Base-by-base conservation (phyloP, 2,797 vertebrate genomes). In the Momotus momota region DNA sequence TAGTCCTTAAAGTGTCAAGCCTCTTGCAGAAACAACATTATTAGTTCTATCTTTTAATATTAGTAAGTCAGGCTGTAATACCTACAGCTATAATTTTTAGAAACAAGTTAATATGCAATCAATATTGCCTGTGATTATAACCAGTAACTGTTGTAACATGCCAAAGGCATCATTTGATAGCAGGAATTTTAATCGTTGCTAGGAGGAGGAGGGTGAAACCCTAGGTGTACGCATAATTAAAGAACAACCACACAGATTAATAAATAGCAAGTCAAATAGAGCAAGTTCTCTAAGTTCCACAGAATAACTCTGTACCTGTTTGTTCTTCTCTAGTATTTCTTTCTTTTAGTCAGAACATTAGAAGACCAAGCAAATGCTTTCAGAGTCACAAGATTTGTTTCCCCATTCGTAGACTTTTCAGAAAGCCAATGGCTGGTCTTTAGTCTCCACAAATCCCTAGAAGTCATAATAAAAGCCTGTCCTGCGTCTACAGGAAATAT, bases 61-160 rank as follows among this genome's bases (percentile, higher is more conserved):
- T 77, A 82, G 73, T 62, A 86, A 87, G 2, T 74, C 18, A 46
- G 13, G 9, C 16, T 67, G 9, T 45, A 72, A 64, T 77, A 88
- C 45, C 55, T 74, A 71, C 8, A 55, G 4, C 8, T 61, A 60
- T 35, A 58, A 35, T 29, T 86, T 61, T 81, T 69, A 83, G 45
- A 62, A 93, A 67, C 18, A 90, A 90, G 66, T 55, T 82, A 55
- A 88, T 91, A 94, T 90, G 10, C 35, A 83, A 72, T 64, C 52
- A 74, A 1, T 45, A 46, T 25, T 46, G 41, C n/a, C 48, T 67
- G 40, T 35, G 11, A 51, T 81, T 51, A 38, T 40, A 62, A 46
- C 12, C 70, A 60, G 27, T 60, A 54, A 48, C 20, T 35, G 7
- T 18, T 49, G 22, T 45, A 81, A 64, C 38, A 65, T 25, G 38